A percentile compares a stretch with the other conserved stretches of the same genome.
Conservation (phyloP, 2,888 invertebrate genomes). For the Sarcophaga variegata region DNA sequence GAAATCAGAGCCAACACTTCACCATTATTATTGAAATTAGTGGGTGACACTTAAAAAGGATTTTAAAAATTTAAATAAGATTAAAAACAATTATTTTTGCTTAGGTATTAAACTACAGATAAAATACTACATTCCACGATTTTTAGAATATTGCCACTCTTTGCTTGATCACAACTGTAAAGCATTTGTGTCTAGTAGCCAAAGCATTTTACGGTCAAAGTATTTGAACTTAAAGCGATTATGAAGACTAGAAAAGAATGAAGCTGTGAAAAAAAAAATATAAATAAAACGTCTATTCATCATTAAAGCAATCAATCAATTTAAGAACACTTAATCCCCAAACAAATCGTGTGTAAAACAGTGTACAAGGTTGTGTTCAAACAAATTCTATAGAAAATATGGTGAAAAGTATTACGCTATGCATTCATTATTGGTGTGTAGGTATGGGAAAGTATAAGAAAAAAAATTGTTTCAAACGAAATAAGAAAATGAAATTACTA, state of each 20-base stretch:
- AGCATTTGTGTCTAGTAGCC: conserved; percentile 4
- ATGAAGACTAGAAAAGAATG: conserved; percentile 39
- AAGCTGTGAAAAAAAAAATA: conserved; percentile 24
- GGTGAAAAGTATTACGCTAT: neutral
- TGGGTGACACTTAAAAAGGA: too few relatives aligned
- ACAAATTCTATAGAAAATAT: neutral
- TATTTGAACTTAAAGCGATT: conserved; percentile 58
- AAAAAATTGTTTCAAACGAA: neutral
- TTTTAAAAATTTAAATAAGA: too few relatives aligned
- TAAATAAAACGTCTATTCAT: conserved; percentile 76
- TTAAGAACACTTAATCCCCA: conserved; percentile 79
- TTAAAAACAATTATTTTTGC: too few relatives aligned
- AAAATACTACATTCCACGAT: too few relatives aligned
- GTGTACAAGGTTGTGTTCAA: conserved; percentile 52
- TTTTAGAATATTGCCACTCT: too few relatives aligned
- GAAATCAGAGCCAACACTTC: too few relatives aligned
- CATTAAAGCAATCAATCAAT: conserved; percentile 80
- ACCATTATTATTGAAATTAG: too few relatives aligned
- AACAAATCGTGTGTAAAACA: conserved; percentile 76
- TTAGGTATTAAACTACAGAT: too few relatives aligned
- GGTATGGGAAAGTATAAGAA: neutral
- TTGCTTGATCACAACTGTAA: conserved; percentile 1
- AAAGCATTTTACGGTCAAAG: conserved; percentile 45
- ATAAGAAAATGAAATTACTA: neutral
- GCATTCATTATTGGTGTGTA: too few relatives aligned